Conservation (phyloP, 1,140 invertebrate species). For the Lordiphosa collinella region DNA sequence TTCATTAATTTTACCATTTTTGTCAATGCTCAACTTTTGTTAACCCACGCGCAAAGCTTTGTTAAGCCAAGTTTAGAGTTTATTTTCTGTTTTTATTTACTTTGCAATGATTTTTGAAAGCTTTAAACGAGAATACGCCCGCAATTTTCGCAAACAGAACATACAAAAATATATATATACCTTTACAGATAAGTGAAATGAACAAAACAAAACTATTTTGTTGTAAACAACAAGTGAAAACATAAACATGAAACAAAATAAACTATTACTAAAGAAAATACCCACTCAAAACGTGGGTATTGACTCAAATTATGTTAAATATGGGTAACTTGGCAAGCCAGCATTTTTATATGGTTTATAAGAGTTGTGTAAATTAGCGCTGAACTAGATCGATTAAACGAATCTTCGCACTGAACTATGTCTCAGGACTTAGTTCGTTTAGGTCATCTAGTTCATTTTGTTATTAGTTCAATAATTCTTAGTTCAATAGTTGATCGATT, state of each 20-base stretch:
- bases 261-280: not conserved
- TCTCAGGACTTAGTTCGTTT: no score
- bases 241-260: not conserved
- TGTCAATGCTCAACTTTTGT: slow-evolving; percentile 12
- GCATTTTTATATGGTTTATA: no score
- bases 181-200: not conserved
- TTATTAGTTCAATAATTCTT: no score
- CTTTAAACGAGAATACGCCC: slow-evolving; percentile 15
- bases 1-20: slow-evolving; percentile 26
- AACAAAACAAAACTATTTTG: slow-evolving; percentile 17
- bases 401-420: no score
- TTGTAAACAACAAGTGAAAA: slow-evolving; percentile 7
- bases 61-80: slow-evolving; percentile 13
- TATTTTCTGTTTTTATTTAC: slow-evolving; percentile 14
- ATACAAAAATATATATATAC: no score
- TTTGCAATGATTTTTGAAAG: slow-evolving; percentile 10
- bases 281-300: no score
- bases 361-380: no score
- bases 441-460: no score
- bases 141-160: slow-evolving; percentile 6
- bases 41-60: slow-evolving; percentile 29
- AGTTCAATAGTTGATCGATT: no score
- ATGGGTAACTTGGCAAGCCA: no score
- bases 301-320: no score
- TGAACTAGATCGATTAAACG: no score